Conservation (phyloP, 2,113 vertebrate species). For the Condylura cristata region DNA sequence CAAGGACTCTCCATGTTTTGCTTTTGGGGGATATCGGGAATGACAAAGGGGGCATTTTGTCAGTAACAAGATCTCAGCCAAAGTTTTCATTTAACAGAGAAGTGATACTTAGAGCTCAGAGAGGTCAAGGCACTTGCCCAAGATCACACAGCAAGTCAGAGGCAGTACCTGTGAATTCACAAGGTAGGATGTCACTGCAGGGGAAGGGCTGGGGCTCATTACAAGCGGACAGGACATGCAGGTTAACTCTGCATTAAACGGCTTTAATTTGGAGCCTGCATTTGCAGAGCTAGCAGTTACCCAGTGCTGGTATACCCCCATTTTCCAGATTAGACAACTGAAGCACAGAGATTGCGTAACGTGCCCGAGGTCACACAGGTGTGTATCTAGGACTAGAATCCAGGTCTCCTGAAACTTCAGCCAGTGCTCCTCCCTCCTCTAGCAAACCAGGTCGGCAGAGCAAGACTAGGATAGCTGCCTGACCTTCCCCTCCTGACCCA, state of each 20-base stretch:
- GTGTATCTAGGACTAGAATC: constrained; percentile 67
- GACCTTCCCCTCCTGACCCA: background rate
- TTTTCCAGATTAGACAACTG: constrained; percentile 70
- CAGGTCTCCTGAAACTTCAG: constrained; percentile 77
- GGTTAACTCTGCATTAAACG: background rate
- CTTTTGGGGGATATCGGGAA: background rate
- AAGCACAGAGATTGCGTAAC: constrained; percentile 63
- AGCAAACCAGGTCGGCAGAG: background rate
- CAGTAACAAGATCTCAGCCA: background rate
- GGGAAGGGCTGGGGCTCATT: background rate
- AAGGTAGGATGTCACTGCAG: background rate
- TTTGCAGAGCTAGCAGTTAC: background rate
- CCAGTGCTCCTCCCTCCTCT: constrained; percentile 17
- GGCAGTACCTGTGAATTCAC: background rate
- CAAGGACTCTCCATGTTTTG: background rate
- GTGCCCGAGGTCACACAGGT: constrained; percentile 69
- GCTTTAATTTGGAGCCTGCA: background rate
- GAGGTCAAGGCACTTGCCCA: background rate
- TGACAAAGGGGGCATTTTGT: background rate
- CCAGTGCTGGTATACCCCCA: background rate
- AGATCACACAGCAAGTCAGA: constrained; percentile 52
- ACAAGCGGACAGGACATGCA: background rate
- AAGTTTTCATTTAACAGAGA: background rate
- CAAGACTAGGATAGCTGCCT: background rate
- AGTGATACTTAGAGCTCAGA: constrained; percentile 39